These are phyloP conservation scores for Lutjanus erythropterus DNA, from an alignment of 2,113 vertebrate species.

Conservation along the genomic window DNA sequence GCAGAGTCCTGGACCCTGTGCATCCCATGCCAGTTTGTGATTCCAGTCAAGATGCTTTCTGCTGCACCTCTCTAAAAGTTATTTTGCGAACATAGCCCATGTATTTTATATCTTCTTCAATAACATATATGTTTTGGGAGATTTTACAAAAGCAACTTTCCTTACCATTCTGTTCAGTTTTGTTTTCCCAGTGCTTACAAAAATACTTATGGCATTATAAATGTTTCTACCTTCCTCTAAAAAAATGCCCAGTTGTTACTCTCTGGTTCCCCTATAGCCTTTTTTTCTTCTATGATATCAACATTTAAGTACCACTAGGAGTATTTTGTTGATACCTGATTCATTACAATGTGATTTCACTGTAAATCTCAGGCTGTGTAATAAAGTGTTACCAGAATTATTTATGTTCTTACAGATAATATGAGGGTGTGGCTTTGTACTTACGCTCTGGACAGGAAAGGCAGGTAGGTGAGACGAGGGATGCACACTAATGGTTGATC, in stretches of 20 bases:
- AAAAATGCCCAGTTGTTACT: background rate
- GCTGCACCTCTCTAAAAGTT: no score
- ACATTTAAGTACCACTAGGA: background rate
- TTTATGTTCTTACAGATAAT: background rate
- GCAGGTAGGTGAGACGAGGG: slow-evolving; percentile 71
- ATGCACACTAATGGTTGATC: slow-evolving; percentile 77
- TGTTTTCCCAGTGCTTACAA: no score
- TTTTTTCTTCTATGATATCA: background rate
- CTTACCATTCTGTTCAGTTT: background rate
- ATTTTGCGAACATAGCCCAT: no score
- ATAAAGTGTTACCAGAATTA: background rate
- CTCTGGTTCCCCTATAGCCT: background rate
- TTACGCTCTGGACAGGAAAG: slow-evolving; percentile 71
- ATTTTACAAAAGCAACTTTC: background rate
- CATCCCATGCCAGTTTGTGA: no score
- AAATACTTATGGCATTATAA: no score
- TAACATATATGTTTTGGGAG: background rate
- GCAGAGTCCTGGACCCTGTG: no score
- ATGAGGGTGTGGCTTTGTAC: background rate
- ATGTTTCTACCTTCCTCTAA: background rate
- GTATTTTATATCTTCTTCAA: no score
- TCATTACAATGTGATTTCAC: no score
- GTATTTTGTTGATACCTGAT: background rate
- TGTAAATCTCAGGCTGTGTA: background rate
- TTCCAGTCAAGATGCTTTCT: no score